phyloP scores from a whole-genome alignment of 2,113 vertebrate species.

The Nycticorax nycticorax region DNA sequence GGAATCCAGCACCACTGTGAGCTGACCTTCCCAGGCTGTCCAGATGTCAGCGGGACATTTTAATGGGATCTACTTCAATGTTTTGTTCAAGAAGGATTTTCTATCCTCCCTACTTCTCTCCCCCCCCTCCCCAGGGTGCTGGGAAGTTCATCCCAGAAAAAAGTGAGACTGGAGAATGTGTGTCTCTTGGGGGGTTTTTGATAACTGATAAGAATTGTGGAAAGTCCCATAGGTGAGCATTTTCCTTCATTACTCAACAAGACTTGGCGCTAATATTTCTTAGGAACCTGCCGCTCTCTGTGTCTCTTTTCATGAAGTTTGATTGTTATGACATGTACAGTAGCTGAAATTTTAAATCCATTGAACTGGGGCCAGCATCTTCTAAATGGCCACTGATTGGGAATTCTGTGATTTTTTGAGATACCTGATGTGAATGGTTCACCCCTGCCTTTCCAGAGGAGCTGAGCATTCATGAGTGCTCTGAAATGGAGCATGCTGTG shows the following conservation, averaged over 20 bases:
- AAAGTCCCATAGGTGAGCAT: slow-evolving; percentile 52
- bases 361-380: neutral
- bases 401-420: neutral
- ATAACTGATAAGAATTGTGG: slow-evolving; percentile 19
- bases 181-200: neutral
- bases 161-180: neutral
- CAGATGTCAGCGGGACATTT: neutral
- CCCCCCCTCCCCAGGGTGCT: neutral
- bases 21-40: neutral
- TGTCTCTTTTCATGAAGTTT: neutral
- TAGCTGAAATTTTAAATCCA: slow-evolving; percentile 2
- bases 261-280: neutral
- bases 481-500: neutral
- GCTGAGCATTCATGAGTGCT: neutral
- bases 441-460: neutral
- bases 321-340: slow-evolving; percentile 16
- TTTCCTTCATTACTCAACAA: slow-evolving; percentile 55
- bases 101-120: neutral
- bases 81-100: neutral
- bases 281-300: neutral
- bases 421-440: neutral
- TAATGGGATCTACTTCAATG: neutral
- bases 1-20: neutral
- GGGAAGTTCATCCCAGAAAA: slow-evolving; percentile 22
- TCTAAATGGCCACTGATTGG: neutral